Evolutionary conservation across 2,113 vertebrate species (phyloP), one percentile per base, ranked within the genome.

Genomic region (Mobula hypostoma): DNA sequence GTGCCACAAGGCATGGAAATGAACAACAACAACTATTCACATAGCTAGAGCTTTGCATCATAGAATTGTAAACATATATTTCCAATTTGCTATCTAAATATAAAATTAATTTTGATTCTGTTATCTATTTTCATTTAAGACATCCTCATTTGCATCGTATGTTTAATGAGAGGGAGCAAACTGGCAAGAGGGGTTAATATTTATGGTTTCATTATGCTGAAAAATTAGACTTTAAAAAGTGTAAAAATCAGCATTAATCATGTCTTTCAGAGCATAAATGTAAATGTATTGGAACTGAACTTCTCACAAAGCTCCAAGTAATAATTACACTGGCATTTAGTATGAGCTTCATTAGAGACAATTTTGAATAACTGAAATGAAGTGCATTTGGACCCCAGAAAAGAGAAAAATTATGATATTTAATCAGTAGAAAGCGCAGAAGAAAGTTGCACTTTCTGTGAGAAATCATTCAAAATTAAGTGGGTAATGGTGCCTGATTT

Each of bases 201-300:
- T 96, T 96, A 97, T 96, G 94, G 94, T 97, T 96, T 96, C 94
- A 96, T 97, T 96, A 95, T 94, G 94, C 80, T 96, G 94, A 96
- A 96, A 97, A 97, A 96, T 96, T 96, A 96, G 96, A 96, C 88
- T 82, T 21, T 96, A 96, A 96, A 96, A 97, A 96, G 94, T 96
- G 92, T 95, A 96, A 97, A 96, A 97, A 95, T 95, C 88, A 94
- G 32, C 95, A 96, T 97, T 96, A 96, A 96, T 97, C 95, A 96
- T 96, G 96, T 96, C 95, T 95, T 96, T 96, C 94, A 96, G 94
- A 83, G 95, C 85, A 96, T 96, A 96, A 97, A 95, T 96, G 94
- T 90, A 96, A 97, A 96, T 96, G 95, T 91, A 85, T 96, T 96
- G 95, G 95, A 96, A 97, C 95, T 94, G 94, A 97, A 88, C 88